phyloP scores from a whole-genome alignment of 2,113 vertebrate genomes.

The Psilopogon haemacephalus region DNA sequence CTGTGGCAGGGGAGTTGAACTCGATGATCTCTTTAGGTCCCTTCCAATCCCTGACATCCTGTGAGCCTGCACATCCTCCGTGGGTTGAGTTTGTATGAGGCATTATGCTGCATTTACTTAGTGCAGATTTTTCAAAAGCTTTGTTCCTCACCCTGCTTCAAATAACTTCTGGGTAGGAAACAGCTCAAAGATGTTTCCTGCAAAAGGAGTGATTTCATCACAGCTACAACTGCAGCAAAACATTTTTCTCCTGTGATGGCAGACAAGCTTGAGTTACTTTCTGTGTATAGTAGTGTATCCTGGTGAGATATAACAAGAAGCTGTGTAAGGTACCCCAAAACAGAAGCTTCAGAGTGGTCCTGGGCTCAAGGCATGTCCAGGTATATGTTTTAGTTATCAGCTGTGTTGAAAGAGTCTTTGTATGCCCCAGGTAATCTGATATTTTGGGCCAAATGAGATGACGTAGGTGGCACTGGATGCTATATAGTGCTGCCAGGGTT shows the following conservation, averaged over 20 bases:
- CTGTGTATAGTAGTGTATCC: neutral
- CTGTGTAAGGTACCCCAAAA: neutral
- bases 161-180: neutral
- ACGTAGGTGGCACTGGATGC: neutral
- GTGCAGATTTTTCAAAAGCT: neutral
- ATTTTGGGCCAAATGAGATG: neutral
- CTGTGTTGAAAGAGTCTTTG: neutral
- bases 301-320: neutral
- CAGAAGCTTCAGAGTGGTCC: neutral
- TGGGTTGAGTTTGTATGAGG: neutral
- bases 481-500: neutral
- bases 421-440: neutral
- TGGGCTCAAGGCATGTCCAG: neutral
- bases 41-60: too few species aligned
- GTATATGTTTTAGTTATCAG: neutral
- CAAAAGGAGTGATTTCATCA: neutral
- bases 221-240: neutral
- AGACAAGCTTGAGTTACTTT: neutral
- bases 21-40: too few species aligned
- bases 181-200: neutral
- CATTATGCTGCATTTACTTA: neutral
- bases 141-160: neutral
- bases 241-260: neutral
- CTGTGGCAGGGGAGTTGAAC: too few species aligned
- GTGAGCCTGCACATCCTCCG: fast-evolving